Conservation (phyloP, 2,797 vertebrate genomes). For the Centroberyx gerrardi region DNA sequence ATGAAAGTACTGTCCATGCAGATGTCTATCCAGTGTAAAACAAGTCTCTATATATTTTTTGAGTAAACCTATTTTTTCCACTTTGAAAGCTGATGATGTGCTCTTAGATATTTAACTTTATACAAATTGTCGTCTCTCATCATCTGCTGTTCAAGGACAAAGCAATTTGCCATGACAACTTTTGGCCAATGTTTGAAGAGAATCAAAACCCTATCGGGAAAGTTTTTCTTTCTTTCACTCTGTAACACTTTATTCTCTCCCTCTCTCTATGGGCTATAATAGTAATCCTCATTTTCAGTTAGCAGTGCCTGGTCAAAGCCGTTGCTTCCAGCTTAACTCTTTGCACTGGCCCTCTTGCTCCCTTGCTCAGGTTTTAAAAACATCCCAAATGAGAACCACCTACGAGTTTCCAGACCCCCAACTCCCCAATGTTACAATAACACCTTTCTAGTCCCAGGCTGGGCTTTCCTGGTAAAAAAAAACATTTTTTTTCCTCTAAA, state of each 20-base stretch:
- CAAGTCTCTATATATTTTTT: slow-evolving; percentile 30
- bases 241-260: slow-evolving; percentile 11
- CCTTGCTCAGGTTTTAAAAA: slow-evolving; percentile 19
- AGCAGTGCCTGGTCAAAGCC: slow-evolving; percentile 40
- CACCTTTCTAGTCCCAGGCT: slow-evolving; percentile 33
- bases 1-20: slow-evolving; percentile 45
- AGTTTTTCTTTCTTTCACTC: slow-evolving; percentile 21
- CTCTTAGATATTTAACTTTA: background rate
- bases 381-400: slow-evolving; percentile 58
- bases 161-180: slow-evolving; percentile 20
- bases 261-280: slow-evolving; percentile 42
- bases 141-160: slow-evolving; percentile 33
- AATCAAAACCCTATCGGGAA: slow-evolving; percentile 26
- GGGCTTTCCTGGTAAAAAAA: slow-evolving; percentile 33
- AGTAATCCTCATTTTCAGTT: slow-evolving; percentile 30
- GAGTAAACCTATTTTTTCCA: slow-evolving; percentile 12
- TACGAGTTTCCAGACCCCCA: slow-evolving; percentile 58
- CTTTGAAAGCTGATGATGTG: slow-evolving; percentile 11
- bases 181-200: slow-evolving; percentile 34
- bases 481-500: slow-evolving; percentile 12
- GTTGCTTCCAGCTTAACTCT: slow-evolving; percentile 38
- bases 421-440: slow-evolving; percentile 62
- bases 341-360: slow-evolving; percentile 30
- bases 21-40: slow-evolving; percentile 82
- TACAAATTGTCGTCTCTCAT: slow-evolving; percentile 16